A percentile compares a stretch with the other conserved stretches of the same genome.
These are phyloP conservation scores for Cyprinodon diabolis DNA, from an alignment of 2,797 vertebrate species.

Conservation along the genomic window DNA sequence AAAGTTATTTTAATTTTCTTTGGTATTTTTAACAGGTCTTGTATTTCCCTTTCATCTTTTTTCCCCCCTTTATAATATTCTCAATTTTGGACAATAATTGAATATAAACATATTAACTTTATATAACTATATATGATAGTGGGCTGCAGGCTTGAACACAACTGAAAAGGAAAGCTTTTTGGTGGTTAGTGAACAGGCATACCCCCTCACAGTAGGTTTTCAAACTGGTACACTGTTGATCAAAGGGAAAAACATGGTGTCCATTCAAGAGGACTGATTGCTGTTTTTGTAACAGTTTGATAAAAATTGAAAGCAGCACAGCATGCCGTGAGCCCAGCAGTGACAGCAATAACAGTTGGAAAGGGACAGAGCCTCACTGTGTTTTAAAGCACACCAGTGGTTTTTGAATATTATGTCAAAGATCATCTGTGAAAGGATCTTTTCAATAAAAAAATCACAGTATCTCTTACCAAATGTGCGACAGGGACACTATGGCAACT, in stretches of 20 bases:
- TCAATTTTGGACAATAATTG: neutral
- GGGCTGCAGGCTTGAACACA: neutral
- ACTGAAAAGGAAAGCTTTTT: neutral
- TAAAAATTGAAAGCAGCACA: neutral
- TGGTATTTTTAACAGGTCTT: neutral
- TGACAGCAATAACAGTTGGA: conserved; percentile 1
- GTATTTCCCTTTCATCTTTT: neutral
- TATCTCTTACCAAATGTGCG: neutral
- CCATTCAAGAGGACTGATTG: neutral
- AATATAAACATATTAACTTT: neutral
- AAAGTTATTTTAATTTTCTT: neutral
- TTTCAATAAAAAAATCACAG: neutral
- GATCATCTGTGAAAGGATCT: neutral
- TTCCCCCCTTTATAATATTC: neutral
- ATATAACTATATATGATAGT: neutral
- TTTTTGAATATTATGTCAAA: neutral
- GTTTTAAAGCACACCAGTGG: neutral
- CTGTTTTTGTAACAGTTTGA: conserved; percentile 7
- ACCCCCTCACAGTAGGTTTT: neutral
- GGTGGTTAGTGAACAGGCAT: neutral
- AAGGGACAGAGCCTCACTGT: neutral
- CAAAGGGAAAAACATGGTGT: conserved; percentile 8
- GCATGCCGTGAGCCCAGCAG: neutral
- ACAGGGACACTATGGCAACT: neutral
- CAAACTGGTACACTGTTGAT: conserved; percentile 1